Conservation (phyloP, 2,888 invertebrate genomes). For the Terebella lapidaria region DNA sequence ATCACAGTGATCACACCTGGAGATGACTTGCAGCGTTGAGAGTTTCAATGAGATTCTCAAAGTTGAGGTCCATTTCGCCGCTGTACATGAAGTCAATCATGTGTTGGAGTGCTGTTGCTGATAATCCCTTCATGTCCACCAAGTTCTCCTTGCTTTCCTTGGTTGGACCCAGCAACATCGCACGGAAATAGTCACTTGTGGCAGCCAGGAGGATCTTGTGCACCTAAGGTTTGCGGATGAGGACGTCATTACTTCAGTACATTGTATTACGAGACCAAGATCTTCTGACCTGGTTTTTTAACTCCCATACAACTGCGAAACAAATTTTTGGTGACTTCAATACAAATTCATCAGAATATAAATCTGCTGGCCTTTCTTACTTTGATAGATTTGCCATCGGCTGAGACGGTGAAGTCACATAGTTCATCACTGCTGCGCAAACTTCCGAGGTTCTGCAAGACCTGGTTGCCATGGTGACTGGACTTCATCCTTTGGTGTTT, state of each 20-base stretch:
- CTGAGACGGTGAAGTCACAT: slow-evolving; percentile 48
- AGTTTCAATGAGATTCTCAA: slow-evolving; percentile 46
- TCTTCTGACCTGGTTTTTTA: no score
- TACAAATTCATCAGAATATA: no score
- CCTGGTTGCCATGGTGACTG: slow-evolving; percentile 19
- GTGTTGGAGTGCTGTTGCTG: slow-evolving; percentile 35
- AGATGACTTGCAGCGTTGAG: slow-evolving; percentile 49
- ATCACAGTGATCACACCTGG: no score
- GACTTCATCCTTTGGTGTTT: background rate
- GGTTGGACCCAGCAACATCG: slow-evolving; percentile 50
- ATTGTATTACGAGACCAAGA: no score
- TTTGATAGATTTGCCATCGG: slow-evolving; percentile 46
- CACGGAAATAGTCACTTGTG: slow-evolving; percentile 50
- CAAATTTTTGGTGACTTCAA: no score
- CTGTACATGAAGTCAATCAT: slow-evolving; percentile 50
- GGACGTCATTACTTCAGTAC: background rate
- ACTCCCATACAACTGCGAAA: no score
- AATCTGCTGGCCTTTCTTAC: no score
- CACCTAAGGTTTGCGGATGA: slow-evolving; percentile 43
- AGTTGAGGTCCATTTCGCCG: slow-evolving; percentile 41
- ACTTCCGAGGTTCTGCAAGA: slow-evolving; percentile 36
- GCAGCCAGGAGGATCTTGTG: slow-evolving; percentile 49
- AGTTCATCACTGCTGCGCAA: slow-evolving; percentile 43
- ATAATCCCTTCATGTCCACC: slow-evolving; percentile 46
- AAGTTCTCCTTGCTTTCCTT: slow-evolving; percentile 47